phyloP scores from a whole-genome alignment of 2,113 vertebrate species.

The Phoxinus phoxinus region DNA sequence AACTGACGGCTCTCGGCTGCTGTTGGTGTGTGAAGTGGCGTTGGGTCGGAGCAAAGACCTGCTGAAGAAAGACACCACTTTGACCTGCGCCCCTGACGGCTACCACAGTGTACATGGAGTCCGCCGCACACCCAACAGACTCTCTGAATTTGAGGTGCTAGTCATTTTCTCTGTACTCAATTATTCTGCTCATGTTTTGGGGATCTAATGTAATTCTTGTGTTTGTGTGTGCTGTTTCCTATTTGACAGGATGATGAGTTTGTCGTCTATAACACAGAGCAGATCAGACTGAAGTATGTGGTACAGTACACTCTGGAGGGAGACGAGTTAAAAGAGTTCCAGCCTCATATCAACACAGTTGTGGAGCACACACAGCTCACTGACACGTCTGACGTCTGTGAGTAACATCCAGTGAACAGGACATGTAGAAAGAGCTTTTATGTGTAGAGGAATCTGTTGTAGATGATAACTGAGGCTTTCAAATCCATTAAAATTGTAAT shows the following conservation, averaged over 20 bases:
- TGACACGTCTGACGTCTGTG: conserved; percentile 38
- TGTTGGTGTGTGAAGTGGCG: conserved; percentile 84
- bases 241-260: conserved; percentile 84
- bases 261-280: conserved; percentile 83
- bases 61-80: conserved; percentile 64
- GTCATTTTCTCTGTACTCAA: conserved; percentile 58
- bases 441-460: not conserved
- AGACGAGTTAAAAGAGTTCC: conserved; percentile 76
- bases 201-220: not conserved
- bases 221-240: not conserved
- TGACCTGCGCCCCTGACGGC: conserved; percentile 76
- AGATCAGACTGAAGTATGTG: conserved; percentile 85
- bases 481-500: not conserved
- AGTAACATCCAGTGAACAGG: conserved; percentile 22
- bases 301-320: conserved; percentile 77
- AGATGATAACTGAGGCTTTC: not conserved
- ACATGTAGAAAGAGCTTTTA: not conserved
- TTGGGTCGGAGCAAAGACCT: conserved; percentile 77
- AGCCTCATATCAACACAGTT: conserved; percentile 55
- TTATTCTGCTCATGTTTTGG: conserved; percentile 49
- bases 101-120: conserved; percentile 83
- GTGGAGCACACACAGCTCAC: not conserved
- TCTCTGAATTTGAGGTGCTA: conserved; percentile 83
- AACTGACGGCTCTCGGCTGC: conserved; percentile 77
- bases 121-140: not conserved